phyloP scores from a whole-genome alignment of 2,797 vertebrate genomes.

The Pelochelys cantorii region DNA sequence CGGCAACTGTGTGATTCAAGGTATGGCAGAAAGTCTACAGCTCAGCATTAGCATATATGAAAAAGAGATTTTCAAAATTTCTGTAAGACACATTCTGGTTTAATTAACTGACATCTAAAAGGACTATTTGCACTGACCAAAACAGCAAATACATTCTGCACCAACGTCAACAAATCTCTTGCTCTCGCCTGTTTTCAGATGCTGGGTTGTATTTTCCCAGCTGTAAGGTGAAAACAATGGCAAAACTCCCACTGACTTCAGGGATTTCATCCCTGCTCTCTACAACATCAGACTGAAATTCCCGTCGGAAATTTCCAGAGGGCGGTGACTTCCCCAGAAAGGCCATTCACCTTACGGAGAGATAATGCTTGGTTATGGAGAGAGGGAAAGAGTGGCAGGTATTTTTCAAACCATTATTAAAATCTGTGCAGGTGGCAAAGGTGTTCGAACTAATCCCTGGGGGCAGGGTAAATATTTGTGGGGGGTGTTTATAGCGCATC shows the following conservation, averaged over 20 bases:
- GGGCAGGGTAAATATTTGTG: constrained; percentile 19
- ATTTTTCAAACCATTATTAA: background rate
- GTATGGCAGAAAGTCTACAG: constrained; percentile 35
- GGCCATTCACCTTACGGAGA: background rate
- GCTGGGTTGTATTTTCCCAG: background rate
- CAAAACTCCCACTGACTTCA: background rate
- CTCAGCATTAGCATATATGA: background rate
- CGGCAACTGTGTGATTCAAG: background rate
- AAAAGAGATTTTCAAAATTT: constrained; percentile 37
- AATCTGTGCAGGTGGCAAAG: constrained; percentile 28
- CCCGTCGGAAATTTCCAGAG: background rate
- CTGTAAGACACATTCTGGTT: background rate
- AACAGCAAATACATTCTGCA: background rate
- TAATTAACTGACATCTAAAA: constrained; percentile 30
- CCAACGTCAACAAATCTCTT: background rate
- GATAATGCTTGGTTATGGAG: background rate
- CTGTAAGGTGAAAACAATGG: background rate
- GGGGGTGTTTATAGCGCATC: background rate
- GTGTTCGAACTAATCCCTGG: background rate
- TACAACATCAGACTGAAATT: background rate
- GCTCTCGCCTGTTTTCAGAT: background rate
- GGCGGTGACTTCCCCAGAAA: background rate
- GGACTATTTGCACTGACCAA: background rate
- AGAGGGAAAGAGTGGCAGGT: background rate
- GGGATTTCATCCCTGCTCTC: background rate